These are phyloP conservation scores for Caloenas nicobarica DNA, from an alignment of 2,113 vertebrate genomes.

Conservation along the genomic window DNA sequence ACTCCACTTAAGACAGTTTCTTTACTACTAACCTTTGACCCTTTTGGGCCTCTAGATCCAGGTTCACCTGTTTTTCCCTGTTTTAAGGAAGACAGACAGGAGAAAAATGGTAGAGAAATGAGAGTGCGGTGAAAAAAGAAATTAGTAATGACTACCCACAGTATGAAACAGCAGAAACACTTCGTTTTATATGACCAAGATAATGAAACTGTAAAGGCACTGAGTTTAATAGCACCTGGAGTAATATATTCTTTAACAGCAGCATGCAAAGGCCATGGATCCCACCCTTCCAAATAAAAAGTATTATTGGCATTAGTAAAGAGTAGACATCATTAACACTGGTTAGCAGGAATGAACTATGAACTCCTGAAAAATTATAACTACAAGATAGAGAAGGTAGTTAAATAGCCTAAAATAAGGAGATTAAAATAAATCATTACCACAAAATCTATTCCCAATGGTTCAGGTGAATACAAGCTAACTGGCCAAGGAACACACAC, in stretches of 20 bases:
- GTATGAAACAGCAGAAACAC: conserved; percentile 21
- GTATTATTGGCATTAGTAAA: neutral
- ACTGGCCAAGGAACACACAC: neutral
- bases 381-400: neutral
- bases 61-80: conserved; percentile 93
- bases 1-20: neutral
- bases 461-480: conserved; percentile 6
- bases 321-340: neutral
- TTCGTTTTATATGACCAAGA: neutral
- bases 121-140: conserved; percentile 45
- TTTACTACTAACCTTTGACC: conserved; percentile 91
- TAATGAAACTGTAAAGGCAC: neutral
- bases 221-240: neutral
- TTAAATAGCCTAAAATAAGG: neutral
- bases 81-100: conserved; percentile 37
- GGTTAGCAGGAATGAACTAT: neutral
- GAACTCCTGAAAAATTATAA: neutral
- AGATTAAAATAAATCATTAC: conserved; percentile 40
- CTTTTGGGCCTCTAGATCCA: conserved; percentile 89
- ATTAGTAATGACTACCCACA: conserved; percentile 50
- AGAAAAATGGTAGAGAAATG: conserved; percentile 53
- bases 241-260: neutral
- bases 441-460: neutral
- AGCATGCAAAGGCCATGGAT: neutral
- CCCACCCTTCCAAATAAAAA: neutral